These are phyloP conservation scores for Arvicanthis niloticus DNA, from an alignment of 2,113 vertebrate genomes.

Conservation along the genomic window DNA sequence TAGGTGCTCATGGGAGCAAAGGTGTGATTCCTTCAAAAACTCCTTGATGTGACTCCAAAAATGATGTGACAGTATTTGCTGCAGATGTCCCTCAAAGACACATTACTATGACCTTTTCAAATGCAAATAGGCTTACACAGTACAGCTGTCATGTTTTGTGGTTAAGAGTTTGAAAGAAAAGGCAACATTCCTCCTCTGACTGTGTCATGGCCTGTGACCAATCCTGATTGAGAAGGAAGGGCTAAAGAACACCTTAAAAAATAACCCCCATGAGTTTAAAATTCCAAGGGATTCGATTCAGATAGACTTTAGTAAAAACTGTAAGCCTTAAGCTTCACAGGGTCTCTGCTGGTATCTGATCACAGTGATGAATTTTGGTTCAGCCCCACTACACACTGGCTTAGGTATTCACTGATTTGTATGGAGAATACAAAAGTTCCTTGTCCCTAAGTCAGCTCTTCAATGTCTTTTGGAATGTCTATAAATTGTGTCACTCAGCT, in stretches of 20 bases:
- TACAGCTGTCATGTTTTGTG: slow-evolving; percentile 63
- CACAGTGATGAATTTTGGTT: slow-evolving; percentile 40
- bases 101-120: slow-evolving; percentile 77
- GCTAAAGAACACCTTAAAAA: slow-evolving; percentile 44
- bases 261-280: slow-evolving; percentile 21
- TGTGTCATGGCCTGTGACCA: background rate
- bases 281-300: background rate
- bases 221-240: slow-evolving; percentile 5
- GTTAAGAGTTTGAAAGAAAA: slow-evolving; percentile 69
- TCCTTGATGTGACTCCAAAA: slow-evolving; percentile 86
- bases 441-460: slow-evolving; percentile 30
- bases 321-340: background rate
- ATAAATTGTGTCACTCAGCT: background rate
- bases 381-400: background rate
- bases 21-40: slow-evolving; percentile 76
- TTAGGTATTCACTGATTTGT: slow-evolving; percentile 30
- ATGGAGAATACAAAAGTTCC: slow-evolving; percentile 11
- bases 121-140: slow-evolving; percentile 82
- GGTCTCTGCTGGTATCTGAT: slow-evolving; percentile 27
- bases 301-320: slow-evolving; percentile 15
- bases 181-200: slow-evolving; percentile 17
- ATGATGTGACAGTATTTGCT: slow-evolving; percentile 84
- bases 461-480: background rate
- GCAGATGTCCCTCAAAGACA: slow-evolving; percentile 82
- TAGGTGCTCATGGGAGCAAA: slow-evolving; percentile 84